Evolutionary conservation across 2,888 invertebrate species (phyloP), one percentile per base, ranked within the genome.

Genomic region (Dryococelus australis): DNA sequence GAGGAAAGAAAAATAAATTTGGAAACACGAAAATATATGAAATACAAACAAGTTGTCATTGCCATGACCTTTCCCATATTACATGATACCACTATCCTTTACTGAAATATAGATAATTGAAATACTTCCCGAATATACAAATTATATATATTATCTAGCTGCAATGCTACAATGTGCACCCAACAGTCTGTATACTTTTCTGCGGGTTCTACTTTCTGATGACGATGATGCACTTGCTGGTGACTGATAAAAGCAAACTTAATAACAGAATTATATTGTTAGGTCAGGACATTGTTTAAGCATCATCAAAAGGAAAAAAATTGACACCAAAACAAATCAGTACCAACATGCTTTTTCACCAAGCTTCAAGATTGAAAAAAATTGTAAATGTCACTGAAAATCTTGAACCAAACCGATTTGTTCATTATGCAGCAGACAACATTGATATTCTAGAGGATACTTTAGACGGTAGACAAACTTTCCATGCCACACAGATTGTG

Each of bases 381-480:
- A 79, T 12, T 79, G 79, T 79, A 16, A 24, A 12, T 79, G 79
- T 79, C 27, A 12, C 9, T 79, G n/a, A 79, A 79, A 79, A 79
- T 79, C 79, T 79, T 12, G 79, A 10, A 79, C 9, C 20, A n/a
- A 79, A 2, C 79, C 9, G 0, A 79, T 79, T 79, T 79, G 79
- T 79, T 79, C 79, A 79, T 79, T 79, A 79, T 27, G 79, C 79
- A 79, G 79, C 79, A 6, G 79, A 79, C 79, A 79, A 79, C 79
- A 79, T 79, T 79, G 79, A 79, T 24, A 79, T 79, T 79, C 20
- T 79, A 79, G 79, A 79, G 9, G 4, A 79, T 79, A 79, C n/a
- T 10, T 79, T 79, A 79, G 79, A 79, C 27, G 13, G 79, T 16
- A 79, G 0, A 27, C 26, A 79, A 79, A 6, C 4, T 26, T 20